These are phyloP conservation scores for Xyrauchen texanus DNA, from an alignment of 2,113 vertebrate species.

Conservation along the genomic window DNA sequence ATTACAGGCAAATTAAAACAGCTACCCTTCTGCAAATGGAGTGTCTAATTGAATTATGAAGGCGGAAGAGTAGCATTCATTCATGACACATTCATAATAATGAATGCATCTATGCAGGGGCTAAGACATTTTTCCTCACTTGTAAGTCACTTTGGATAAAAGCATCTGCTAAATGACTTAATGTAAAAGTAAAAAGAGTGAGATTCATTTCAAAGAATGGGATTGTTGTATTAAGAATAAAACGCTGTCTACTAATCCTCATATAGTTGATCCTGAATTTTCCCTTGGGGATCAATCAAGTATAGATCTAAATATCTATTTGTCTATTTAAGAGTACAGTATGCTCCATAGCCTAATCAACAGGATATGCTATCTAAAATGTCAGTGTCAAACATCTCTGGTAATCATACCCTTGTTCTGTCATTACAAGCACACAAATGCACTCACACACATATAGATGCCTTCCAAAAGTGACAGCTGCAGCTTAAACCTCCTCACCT, in stretches of 20 bases:
- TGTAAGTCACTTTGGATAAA: too few species aligned
- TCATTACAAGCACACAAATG: constrained; percentile 42
- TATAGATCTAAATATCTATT: neutral
- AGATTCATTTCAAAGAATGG: constrained; percentile 45
- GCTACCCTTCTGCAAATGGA: neutral
- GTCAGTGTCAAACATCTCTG: constrained; percentile 46
- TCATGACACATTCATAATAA: constrained; percentile 17
- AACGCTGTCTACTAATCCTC: constrained; percentile 59
- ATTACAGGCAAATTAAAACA: neutral
- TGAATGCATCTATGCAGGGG: neutral
- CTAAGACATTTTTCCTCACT: neutral
- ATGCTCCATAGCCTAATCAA: constrained; percentile 61
- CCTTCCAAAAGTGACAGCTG: constrained; percentile 58
- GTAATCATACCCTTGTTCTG: constrained; percentile 52
- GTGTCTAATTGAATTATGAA: neutral
- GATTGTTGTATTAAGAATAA: constrained; percentile 54
- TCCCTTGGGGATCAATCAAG: constrained; percentile 5
- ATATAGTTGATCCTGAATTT: constrained; percentile 9
- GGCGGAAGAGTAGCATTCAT: neutral
- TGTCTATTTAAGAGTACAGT: constrained; percentile 17
- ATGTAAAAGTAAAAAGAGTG: neutral
- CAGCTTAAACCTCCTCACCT: constrained; percentile 73
- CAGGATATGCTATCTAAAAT: constrained; percentile 60
- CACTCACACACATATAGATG: constrained; percentile 33
- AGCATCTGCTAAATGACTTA: too few species aligned